These are phyloP conservation scores for Heliothis virescens DNA, from an alignment of 1,140 invertebrate species.

Conservation along the genomic window DNA sequence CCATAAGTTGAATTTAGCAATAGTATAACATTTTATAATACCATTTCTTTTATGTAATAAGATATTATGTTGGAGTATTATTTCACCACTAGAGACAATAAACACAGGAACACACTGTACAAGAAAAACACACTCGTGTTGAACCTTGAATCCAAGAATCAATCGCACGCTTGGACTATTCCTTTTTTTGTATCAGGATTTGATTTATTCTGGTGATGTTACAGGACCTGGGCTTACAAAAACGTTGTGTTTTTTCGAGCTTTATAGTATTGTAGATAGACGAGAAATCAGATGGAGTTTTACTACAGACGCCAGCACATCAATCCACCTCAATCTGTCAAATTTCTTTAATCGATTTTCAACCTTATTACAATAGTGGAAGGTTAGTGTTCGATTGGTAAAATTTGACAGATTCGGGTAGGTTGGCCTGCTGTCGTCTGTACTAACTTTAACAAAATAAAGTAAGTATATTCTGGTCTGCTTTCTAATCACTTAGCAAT, in stretches of 20 bases:
- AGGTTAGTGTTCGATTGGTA: too few species aligned
- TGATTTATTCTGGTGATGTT: constrained; percentile 17
- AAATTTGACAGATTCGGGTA: too few species aligned
- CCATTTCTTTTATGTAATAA: too few species aligned
- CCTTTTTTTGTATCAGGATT: constrained; percentile 4
- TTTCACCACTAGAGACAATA: too few species aligned
- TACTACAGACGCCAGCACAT: neutral
- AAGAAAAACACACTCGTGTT: neutral
- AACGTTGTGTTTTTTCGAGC: neutral
- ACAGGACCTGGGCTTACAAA: neutral
- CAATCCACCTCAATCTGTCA: too few species aligned
- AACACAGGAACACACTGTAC: neutral
- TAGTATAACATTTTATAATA: too few species aligned
- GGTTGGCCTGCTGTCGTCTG: too few species aligned
- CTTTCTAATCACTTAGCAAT: neutral
- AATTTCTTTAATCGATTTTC: too few species aligned
- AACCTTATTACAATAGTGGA: too few species aligned
- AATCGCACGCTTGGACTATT: neutral
- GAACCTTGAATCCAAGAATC: neutral
- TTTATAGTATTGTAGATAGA: neutral
- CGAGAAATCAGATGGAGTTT: neutral
- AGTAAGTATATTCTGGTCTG: neutral
- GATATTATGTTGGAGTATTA: too few species aligned
- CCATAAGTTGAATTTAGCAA: too few species aligned
- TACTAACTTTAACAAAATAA: neutral